Conservation (phyloP, 2,797 vertebrate species). For the Onychomys leucogaster region DNA sequence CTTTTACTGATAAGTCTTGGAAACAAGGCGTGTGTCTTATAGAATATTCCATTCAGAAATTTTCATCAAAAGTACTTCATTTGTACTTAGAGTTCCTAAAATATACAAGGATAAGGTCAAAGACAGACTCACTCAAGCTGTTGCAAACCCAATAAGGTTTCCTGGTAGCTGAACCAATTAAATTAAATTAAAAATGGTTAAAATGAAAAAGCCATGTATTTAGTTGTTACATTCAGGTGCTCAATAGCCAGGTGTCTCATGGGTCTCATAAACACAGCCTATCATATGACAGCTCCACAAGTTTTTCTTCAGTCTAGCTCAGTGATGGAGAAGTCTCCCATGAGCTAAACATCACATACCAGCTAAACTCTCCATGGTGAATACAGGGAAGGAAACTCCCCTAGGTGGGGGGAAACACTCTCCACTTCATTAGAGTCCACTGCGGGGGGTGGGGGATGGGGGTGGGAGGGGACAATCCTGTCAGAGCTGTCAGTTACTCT, state of each 20-base stretch:
- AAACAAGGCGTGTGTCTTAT: background rate
- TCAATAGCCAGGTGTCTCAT: background rate
- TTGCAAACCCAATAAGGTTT: background rate
- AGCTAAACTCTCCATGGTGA: background rate
- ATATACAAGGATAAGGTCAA: background rate
- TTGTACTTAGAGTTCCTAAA: conserved; percentile 9
- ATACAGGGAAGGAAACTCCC: background rate
- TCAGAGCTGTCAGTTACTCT: background rate
- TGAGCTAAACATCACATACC: background rate
- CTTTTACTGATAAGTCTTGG: background rate
- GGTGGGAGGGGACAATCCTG: too few relatives aligned
- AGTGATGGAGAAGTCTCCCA: background rate
- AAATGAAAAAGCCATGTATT: conserved; percentile 1
- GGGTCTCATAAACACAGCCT: too few relatives aligned
- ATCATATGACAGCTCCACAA: background rate
- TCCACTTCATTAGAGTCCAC: background rate
- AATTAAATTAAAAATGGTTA: background rate
- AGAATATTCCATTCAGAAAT: conserved; percentile 15
- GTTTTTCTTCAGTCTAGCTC: background rate
- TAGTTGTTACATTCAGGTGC: background rate
- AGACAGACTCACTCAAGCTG: background rate
- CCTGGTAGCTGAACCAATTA: conserved; percentile 17
- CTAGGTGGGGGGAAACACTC: background rate
- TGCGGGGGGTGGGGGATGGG: too few relatives aligned
- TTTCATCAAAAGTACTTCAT: conserved; percentile 21